Evolutionary conservation across 1,140 invertebrate genomes (phyloP).

Genomic region (Fragariocoptes setiger): DNA sequence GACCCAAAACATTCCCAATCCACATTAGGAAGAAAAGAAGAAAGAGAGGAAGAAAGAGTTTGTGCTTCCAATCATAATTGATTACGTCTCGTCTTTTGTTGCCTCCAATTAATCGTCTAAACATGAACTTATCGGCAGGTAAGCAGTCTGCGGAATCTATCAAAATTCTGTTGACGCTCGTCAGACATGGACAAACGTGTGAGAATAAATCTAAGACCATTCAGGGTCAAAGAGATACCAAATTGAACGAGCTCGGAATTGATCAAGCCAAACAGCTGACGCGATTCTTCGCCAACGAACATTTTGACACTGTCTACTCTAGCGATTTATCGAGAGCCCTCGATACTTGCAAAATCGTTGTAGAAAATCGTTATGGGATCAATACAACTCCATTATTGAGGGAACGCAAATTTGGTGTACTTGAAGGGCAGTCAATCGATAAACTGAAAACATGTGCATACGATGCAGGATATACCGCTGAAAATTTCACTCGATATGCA

Average conservation of each 20-base stretch:
- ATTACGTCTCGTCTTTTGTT: too few relatives aligned
- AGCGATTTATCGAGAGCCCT: slow-evolving; percentile 6
- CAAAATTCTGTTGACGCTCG: too few relatives aligned
- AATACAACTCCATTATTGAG: not conserved
- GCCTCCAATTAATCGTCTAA: too few relatives aligned
- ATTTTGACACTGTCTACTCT: slow-evolving; percentile 2
- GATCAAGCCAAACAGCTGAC: slow-evolving; percentile 3
- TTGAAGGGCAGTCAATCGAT: slow-evolving; percentile 5
- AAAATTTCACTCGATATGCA: slow-evolving; percentile 1
- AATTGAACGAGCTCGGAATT: slow-evolving; percentile 4
- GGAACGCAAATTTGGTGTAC: slow-evolving; percentile 6
- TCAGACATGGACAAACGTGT: slow-evolving; percentile 6
- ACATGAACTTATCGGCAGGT: too few relatives aligned
- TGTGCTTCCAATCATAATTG: too few relatives aligned
- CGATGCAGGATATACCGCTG: not conserved
- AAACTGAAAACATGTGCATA: not conserved
- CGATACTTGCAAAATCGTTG: slow-evolving; percentile 3
- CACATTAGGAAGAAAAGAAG: too few relatives aligned
- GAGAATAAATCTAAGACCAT: slow-evolving; percentile 5
- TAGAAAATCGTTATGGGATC: slow-evolving; percentile 1
- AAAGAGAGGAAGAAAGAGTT: too few relatives aligned
- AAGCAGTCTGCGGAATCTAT: too few relatives aligned
- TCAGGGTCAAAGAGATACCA: slow-evolving; percentile 6
- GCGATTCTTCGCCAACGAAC: too few relatives aligned
- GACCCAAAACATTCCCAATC: too few relatives aligned